These are phyloP conservation scores for Yponomeuta plumbellus DNA, from an alignment of 2,888 invertebrate species.

Conservation along the genomic window DNA sequence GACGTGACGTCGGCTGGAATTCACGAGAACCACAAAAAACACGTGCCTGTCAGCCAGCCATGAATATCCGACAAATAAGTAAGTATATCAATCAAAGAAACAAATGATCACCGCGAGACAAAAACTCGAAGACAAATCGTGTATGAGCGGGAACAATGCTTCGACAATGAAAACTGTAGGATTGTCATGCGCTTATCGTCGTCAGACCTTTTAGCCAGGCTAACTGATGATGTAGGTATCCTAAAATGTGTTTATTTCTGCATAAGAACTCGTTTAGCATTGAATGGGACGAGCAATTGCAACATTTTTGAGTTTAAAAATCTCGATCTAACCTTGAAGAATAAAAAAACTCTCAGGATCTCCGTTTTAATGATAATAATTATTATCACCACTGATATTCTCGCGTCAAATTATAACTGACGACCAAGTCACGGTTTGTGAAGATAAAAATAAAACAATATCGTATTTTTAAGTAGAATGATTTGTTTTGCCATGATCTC, in stretches of 20 bases:
- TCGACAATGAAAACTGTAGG: not conserved
- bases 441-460: not conserved
- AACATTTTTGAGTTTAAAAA: not conserved
- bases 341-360: not conserved
- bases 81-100: constrained; percentile 28
- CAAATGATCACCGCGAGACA: constrained; percentile 23
- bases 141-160: not conserved
- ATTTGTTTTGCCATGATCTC: not conserved
- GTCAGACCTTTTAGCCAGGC: not conserved
- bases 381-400: not conserved
- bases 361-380: not conserved
- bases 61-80: not conserved
- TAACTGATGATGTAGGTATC: not conserved
- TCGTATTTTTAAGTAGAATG: not conserved
- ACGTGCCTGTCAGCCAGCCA: not conserved
- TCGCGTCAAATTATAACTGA: not conserved
- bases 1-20: constrained; percentile 14
- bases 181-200: not conserved
- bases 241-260: not conserved
- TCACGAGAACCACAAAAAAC: constrained; percentile 16
- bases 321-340: not conserved
- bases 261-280: constrained; percentile 1
- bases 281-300: not conserved
- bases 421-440: not conserved
- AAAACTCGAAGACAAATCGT: not conserved